Conservation (phyloP, 2,888 invertebrate species). For the Andricus quercusramuli region DNA sequence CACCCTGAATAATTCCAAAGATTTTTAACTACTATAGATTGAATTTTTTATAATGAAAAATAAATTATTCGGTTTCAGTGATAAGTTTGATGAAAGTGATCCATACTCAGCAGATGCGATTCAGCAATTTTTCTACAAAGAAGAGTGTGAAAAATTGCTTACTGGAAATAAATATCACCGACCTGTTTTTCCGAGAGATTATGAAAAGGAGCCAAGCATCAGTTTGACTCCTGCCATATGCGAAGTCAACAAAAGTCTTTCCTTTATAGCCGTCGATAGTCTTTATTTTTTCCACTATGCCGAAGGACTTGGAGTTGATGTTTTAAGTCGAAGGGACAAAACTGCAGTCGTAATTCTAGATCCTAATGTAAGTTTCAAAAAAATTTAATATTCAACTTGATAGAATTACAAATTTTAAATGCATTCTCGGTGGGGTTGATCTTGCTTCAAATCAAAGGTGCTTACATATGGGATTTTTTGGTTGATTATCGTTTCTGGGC, state of each 20-base stretch:
- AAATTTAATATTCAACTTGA: too few relatives aligned
- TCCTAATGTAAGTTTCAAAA: slow-evolving; percentile 66
- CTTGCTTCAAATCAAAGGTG: too few relatives aligned
- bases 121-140: slow-evolving; percentile 65
- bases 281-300: slow-evolving; percentile 87
- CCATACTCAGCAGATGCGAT: slow-evolving; percentile 81
- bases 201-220: slow-evolving; percentile 52
- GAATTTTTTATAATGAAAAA: neutral
- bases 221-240: slow-evolving; percentile 66
- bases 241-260: slow-evolving; percentile 81
- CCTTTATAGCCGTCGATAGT: slow-evolving; percentile 87
- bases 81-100: slow-evolving; percentile 79
- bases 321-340: slow-evolving; percentile 81
- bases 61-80: slow-evolving; percentile 37
- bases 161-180: slow-evolving; percentile 72
- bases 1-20: too few relatives aligned
- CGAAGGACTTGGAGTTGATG: slow-evolving; percentile 86
- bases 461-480: too few relatives aligned
- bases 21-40: neutral
- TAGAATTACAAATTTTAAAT: too few relatives aligned
- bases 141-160: slow-evolving; percentile 68
- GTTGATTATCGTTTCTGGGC: too few relatives aligned
- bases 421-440: too few relatives aligned
- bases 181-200: slow-evolving; percentile 67
- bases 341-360: slow-evolving; percentile 87